A percentile compares a stretch with the other conserved stretches of the same genome.
phyloP scores from a whole-genome alignment of 2,797 vertebrate species.

The Melanotaenia maccullochi region DNA sequence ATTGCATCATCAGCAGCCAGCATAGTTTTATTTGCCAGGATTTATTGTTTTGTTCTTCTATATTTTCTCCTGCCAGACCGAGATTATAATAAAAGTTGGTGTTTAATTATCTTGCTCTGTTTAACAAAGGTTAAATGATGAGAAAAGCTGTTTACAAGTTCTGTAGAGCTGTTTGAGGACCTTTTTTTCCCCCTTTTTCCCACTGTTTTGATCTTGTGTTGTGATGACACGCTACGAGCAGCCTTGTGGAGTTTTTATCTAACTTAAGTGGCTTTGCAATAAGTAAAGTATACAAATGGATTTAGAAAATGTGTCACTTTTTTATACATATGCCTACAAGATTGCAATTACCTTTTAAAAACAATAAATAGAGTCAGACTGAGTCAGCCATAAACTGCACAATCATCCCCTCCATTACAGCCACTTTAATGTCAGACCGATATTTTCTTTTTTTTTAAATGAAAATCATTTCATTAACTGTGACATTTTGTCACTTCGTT shows the following conservation, averaged over 20 bases:
- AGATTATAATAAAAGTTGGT: conserved; percentile 10
- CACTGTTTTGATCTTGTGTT: background rate
- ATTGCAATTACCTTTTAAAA: too few species aligned
- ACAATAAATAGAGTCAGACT: too few species aligned
- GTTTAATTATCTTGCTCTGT: conserved; percentile 25
- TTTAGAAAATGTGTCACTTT: too few species aligned
- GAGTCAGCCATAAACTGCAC: too few species aligned
- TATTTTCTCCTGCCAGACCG: background rate
- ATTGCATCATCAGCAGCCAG: conserved; percentile 55
- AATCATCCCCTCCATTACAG: too few species aligned
- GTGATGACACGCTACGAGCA: background rate
- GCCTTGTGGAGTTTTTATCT: background rate
- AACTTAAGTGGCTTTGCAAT: background rate
- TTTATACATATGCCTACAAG: too few species aligned
- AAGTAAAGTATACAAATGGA: too few species aligned
- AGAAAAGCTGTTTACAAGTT: conserved; percentile 6
- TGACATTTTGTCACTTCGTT: too few species aligned
- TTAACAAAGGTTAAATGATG: conserved; percentile 20
- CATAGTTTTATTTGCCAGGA: conserved; percentile 28
- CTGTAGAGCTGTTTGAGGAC: background rate
- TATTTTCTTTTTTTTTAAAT: too few species aligned
- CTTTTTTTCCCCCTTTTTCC: background rate
- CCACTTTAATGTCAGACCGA: too few species aligned
- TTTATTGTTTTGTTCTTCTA: background rate
- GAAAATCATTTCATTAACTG: too few species aligned